Evolutionary conservation across 2,113 vertebrate species (phyloP).

Genomic region (Callocephalon fimbriatum): DNA sequence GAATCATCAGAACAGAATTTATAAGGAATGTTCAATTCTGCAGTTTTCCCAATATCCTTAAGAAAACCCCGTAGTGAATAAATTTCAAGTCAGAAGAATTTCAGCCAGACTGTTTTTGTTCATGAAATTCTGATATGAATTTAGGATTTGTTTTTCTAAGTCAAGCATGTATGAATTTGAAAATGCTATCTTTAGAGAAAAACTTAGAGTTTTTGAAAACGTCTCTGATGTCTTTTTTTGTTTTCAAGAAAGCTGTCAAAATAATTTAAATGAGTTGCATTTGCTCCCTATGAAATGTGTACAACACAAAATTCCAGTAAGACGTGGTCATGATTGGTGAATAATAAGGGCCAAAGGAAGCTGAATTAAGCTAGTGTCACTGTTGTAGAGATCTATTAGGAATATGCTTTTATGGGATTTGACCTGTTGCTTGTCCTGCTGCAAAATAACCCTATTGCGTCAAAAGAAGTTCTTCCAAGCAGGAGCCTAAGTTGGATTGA

Average conservation of each 20-base stretch:
- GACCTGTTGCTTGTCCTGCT: neutral
- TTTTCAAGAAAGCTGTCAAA: constrained; percentile 29
- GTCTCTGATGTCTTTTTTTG: neutral
- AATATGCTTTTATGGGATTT: neutral
- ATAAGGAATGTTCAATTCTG: neutral
- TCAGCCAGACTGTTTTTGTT: neutral
- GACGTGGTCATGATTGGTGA: neutral
- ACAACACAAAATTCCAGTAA: neutral
- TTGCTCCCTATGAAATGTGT: neutral
- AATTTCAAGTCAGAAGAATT: neutral
- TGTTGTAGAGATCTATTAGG: neutral
- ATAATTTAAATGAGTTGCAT: neutral
- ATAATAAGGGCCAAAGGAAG: neutral
- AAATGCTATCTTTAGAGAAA: neutral
- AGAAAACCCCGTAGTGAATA: neutral
- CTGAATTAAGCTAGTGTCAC: neutral
- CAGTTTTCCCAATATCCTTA: neutral
- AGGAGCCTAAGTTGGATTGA: neutral
- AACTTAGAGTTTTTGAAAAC: neutral
- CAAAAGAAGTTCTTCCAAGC: neutral
- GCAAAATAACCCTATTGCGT: neutral
- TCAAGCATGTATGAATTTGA: neutral
- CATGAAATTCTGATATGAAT: neutral
- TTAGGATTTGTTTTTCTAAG: constrained; percentile 30
- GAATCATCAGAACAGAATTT: neutral